Conservation (phyloP, 2,888 invertebrate genomes). For the Euphydryas editha region DNA sequence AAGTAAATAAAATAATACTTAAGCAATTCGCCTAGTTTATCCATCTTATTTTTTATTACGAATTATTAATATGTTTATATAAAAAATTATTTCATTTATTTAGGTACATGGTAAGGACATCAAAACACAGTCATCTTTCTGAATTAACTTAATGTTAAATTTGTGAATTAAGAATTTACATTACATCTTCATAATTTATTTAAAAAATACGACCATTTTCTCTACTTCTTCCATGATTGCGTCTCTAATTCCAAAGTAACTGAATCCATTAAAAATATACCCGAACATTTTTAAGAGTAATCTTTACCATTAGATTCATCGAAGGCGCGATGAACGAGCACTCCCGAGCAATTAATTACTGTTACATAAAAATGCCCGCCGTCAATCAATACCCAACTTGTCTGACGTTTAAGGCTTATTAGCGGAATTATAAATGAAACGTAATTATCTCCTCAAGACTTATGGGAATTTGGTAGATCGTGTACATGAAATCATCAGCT, state of each 20-base stretch:
- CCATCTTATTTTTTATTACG: too few species aligned
- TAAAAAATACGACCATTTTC: too few species aligned
- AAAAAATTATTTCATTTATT: too few species aligned
- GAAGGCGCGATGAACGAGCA: constrained; percentile 65
- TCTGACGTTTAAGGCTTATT: constrained; percentile 46
- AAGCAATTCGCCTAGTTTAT: too few species aligned
- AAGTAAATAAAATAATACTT: too few species aligned
- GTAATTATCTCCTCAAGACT: constrained; percentile 38
- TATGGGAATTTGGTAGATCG: constrained; percentile 12
- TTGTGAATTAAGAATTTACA: too few species aligned
- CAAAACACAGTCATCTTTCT: too few species aligned
- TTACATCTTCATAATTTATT: too few species aligned
- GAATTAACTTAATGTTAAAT: too few species aligned
- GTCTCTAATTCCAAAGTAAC: neutral
- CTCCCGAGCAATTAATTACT: constrained; percentile 68
- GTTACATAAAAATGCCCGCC: constrained; percentile 69
- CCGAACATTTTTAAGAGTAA: constrained; percentile 10
- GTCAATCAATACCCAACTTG: constrained; percentile 61
- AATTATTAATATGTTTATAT: too few species aligned
- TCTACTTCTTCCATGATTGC: neutral
- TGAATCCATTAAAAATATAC: constrained; percentile 4
- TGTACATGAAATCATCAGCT: neutral
- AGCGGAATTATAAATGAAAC: constrained; percentile 42
- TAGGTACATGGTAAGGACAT: too few species aligned
- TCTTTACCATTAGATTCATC: constrained; percentile 30